Base-by-base conservation (phyloP, 2,888 invertebrate species). In the Folsomia candida region DNA sequence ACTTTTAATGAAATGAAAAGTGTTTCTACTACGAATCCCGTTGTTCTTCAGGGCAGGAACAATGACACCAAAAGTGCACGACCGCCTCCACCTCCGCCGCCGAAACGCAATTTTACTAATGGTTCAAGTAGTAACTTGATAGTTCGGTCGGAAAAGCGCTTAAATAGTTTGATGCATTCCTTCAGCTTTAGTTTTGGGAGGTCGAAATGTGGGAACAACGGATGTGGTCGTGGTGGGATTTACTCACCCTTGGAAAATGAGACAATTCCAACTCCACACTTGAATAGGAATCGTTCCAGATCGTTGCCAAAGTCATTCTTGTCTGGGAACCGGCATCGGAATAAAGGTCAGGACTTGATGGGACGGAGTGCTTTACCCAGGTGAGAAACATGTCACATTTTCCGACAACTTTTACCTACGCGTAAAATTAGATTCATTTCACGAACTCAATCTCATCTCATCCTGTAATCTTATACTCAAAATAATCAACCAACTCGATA, bases 261-360 rank as follows among this genome's bases (percentile, higher is more conserved):
- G 47, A 24, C 18, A 2, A 24, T 22, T 9, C 11, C 6, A 58
- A n/a, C 9, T 9, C 9, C 9, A 9, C 18, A 11, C 6, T 37
- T 51, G 51, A 2, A 9, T 24, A 62, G 27, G 9, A 2, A 76
- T 25, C 74, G 75, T 62, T 75, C 75, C 58, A 69, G 74, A 64
- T 77, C 77, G 29, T 57, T 77, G 28, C 77, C 77, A 25, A 77
- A 75, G 65, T 77, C 77, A 2, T 77, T 77, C 26, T 69, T 77
- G 71, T 76, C 76, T 20, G 60, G 71, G 57, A 69, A 64, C 37
- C 71, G 71, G 37, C 51, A 63, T n/a, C n/a, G n/a, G n/a, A n/a
- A n/a, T n/a, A n/a, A n/a, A n/a, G n/a, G n/a, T n/a, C n/a, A 67
- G 70, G 74, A 37, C 68, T 74, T n/a, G n/a, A n/a, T n/a, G n/a